Conservation (phyloP, 2,888 invertebrate species). For the Pristionchus entomophagus region DNA sequence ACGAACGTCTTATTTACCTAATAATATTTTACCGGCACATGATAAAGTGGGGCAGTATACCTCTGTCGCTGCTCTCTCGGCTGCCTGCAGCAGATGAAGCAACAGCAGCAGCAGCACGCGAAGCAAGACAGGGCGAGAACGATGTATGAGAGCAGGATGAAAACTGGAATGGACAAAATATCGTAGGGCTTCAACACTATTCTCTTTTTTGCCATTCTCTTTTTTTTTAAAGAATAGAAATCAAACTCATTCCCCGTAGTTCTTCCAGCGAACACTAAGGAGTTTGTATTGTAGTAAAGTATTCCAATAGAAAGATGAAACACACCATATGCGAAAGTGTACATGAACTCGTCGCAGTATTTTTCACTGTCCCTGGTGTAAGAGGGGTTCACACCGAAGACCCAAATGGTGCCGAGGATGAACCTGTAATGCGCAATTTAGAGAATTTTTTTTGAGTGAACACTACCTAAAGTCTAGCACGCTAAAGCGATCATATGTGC, state of each 20-base stretch:
- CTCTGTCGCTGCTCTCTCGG: neutral
- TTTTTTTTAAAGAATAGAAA: too few species aligned
- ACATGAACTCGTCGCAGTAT: constrained; percentile 52
- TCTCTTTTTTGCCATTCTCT: neutral
- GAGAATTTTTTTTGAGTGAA: too few species aligned
- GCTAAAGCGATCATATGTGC: too few species aligned
- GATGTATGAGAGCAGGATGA: constrained; percentile 53
- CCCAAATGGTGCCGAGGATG: constrained; percentile 59
- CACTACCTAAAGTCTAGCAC: too few species aligned
- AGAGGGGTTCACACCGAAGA: constrained; percentile 49
- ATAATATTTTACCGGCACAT: too few species aligned
- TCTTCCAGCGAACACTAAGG: neutral
- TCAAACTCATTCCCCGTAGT: too few species aligned
- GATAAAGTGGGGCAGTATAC: too few species aligned
- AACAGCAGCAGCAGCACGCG: constrained; percentile 58
- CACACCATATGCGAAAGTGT: constrained; percentile 51
- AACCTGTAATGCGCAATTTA: constrained; percentile 55
- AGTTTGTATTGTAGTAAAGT: too few species aligned
- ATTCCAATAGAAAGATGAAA: too few species aligned
- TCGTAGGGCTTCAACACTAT: neutral
- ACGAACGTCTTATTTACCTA: too few species aligned
- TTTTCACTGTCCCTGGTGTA: neutral
- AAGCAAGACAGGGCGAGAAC: constrained; percentile 51
- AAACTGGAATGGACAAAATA: constrained; percentile 42
- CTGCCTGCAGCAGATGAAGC: constrained; percentile 54